A percentile compares a stretch with the other conserved stretches of the same genome.
phyloP scores from a whole-genome alignment of 2,888 invertebrate genomes.

The Noctua janthina region DNA sequence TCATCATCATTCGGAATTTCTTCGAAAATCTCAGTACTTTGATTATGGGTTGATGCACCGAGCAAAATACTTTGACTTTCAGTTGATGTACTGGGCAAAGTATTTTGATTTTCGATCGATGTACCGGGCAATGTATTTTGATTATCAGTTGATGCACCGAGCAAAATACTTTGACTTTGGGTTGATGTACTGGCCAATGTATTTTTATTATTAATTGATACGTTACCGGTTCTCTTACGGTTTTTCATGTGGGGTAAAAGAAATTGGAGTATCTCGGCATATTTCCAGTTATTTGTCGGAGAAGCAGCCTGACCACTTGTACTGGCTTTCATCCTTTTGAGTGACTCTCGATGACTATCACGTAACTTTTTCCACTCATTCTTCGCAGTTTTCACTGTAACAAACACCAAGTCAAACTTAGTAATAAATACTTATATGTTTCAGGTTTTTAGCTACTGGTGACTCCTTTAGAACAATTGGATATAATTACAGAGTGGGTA shows the following conservation, averaged over 20 bases:
- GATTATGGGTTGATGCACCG: conserved; percentile 52
- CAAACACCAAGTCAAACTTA: too few species aligned
- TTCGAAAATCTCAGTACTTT: conserved; percentile 53
- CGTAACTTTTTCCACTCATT: too few species aligned
- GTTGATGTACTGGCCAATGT: too few species aligned
- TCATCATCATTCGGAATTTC: conserved; percentile 54
- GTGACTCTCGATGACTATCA: conserved; percentile 10
- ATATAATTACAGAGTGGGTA: conserved; percentile 53
- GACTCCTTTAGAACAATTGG: conserved; percentile 56
- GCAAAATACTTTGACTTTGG: too few species aligned
- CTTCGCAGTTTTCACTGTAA: neutral
- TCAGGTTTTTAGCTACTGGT: conserved; percentile 59
- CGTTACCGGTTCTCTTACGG: too few species aligned
- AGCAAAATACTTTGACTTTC: neutral
- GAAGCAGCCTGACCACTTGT: conserved; percentile 25
- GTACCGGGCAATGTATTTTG: too few species aligned
- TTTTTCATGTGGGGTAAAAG: too few species aligned
- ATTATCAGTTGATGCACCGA: too few species aligned
- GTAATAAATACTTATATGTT: conserved; percentile 36
- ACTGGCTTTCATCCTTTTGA: conserved; percentile 58
- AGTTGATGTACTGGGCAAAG: neutral
- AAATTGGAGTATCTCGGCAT: too few species aligned
- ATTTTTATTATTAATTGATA: too few species aligned
- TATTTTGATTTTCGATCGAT: too few species aligned
- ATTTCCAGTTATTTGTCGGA: too few species aligned